Base-by-base conservation (phyloP, 1,140 invertebrate genomes). In the Drosophila subobscura region DNA sequence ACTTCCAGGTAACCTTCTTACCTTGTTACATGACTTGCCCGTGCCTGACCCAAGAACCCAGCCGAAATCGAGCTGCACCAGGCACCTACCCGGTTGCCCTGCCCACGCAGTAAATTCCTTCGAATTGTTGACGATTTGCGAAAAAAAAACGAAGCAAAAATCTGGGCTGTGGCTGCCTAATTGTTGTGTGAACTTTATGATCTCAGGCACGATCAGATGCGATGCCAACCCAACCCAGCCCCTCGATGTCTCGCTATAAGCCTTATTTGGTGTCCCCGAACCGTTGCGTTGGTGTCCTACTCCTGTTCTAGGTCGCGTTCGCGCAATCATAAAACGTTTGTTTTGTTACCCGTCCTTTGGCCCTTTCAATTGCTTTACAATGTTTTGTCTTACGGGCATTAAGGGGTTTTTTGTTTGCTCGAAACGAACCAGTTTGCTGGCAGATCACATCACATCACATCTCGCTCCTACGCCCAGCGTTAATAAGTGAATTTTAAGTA, bases 331-430 rank as follows among this genome's bases (percentile, higher is more conserved):
- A 86, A 86, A 86, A 86, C 66, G 42, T 20, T 25, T 23, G 22
- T 70, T 72, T 73, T 73, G 70, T 73, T 37, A 37, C 33, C 25
- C 71, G 66, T 61, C 25, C 71, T 60, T 61, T 46, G 55, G 46
- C 53, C 67, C 77, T 79, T 72, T 68, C 79, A 77, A 81, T 84
- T 78, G 74, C 75, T 88, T 88, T 74, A 86, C 81, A 65, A 79
- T 77, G 73, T 72, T 85, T 88, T 81, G 66, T 86, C 72, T 72
- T 76, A 56, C 54, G 71, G 65, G 59, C 63, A 81, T 72, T 88
- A 86, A 86, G 83, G 83, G 83, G 83, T 89, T 86, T 86, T 86
- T 86, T 86, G 83, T 86, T 88, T 83, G 47, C 59, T 12, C 33
- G 10, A 37, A 37, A 3, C 61, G 66, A 73, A 74, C 57, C 68